phyloP scores from a whole-genome alignment of 2,888 invertebrate species.

The Bembecia ichneumoniformis region DNA sequence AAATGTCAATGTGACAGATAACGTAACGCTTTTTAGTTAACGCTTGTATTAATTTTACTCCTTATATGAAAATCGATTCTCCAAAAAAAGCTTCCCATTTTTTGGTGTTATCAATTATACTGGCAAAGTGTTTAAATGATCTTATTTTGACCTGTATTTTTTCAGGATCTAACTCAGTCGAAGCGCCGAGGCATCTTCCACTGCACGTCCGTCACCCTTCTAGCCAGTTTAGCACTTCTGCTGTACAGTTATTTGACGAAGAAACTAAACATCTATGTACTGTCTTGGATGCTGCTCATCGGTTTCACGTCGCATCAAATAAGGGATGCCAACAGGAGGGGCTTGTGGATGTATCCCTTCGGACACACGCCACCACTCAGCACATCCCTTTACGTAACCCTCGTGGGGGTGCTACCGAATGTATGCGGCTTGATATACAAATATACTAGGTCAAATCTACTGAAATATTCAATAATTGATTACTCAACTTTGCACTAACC shows the following conservation, averaged over 20 bases:
- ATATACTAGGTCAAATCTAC: conserved; percentile 21
- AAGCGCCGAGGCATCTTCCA: conserved; percentile 50
- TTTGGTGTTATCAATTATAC: neutral
- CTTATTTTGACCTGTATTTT: conserved; percentile 12
- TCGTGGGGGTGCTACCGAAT: conserved; percentile 33
- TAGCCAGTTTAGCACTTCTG: conserved; percentile 23
- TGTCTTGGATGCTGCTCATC: conserved; percentile 39
- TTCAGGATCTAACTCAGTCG: conserved; percentile 41
- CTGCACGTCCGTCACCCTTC: conserved; percentile 44
- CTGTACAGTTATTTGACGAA: conserved; percentile 31
- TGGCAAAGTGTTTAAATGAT: neutral
- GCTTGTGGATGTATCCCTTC: conserved; percentile 50
- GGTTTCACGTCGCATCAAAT: conserved; percentile 51
- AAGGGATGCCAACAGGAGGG: conserved; percentile 46
- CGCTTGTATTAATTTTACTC: no score
- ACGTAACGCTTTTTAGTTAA: no score
- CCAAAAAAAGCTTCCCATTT: no score
- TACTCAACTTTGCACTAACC: conserved; percentile 4
- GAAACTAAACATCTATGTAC: conserved; percentile 32
- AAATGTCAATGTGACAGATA: no score
- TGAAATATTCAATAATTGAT: conserved; percentile 19
- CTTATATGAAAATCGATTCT: no score
- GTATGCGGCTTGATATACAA: conserved; percentile 28
- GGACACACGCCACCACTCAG: conserved; percentile 40
- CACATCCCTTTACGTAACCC: conserved; percentile 31